A percentile compares a stretch with the other conserved stretches of the same genome.
These are phyloP conservation scores for Ditylenchus dipsaci DNA, from an alignment of 1,140 invertebrate genomes.

Conservation along the genomic window DNA sequence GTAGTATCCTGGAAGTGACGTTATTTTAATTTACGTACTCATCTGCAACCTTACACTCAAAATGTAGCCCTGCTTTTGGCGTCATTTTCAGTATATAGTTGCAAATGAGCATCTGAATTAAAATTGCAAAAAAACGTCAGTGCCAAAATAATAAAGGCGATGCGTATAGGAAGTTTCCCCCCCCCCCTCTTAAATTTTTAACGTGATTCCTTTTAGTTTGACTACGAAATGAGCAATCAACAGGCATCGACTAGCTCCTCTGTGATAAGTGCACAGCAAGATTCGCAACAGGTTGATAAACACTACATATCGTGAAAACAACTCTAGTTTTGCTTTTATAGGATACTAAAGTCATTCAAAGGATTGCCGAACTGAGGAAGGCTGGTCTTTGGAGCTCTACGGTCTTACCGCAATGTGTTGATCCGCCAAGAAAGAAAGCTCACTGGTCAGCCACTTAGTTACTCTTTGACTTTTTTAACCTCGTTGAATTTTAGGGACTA, in stretches of 20 bases:
- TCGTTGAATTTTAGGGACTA: conserved; percentile 67
- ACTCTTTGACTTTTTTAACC: no score
- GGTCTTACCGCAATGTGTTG: conserved; percentile 48
- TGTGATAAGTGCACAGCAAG: conserved; percentile 24
- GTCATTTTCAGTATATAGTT: no score
- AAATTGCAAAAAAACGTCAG: no score
- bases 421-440: conserved; percentile 50
- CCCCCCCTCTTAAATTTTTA: no score
- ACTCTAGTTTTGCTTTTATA: neutral
- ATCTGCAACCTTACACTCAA: no score
- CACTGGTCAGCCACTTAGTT: conserved; percentile 70
- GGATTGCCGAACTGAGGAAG: conserved; percentile 37
- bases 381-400: conserved; percentile 46
- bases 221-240: conserved; percentile 21
- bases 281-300: conserved; percentile 27
- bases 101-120: no score
- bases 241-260: conserved; percentile 35
- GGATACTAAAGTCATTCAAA: conserved; percentile 31
- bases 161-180: no score
- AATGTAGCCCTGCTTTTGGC: no score
- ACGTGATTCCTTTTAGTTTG: neutral
- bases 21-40: no score
- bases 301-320: neutral
- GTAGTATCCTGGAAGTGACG: no score
- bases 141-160: no score